Evolutionary conservation across 1,140 invertebrate genomes (phyloP).

Genomic region (Rhynchophorus ferrugineus): DNA sequence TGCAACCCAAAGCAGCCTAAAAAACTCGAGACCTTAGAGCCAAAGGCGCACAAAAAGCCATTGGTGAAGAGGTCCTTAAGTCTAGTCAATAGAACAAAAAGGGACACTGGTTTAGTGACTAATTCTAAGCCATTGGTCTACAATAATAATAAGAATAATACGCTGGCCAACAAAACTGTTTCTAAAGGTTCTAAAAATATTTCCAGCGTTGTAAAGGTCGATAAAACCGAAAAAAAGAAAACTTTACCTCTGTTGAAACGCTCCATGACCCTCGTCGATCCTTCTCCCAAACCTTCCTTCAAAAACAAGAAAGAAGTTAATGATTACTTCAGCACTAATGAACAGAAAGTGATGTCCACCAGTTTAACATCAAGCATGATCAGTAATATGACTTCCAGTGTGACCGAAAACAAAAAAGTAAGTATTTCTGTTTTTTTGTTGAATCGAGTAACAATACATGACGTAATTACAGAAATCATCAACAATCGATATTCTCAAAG

Average conservation of each 20-base stretch:
- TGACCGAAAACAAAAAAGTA: background rate
- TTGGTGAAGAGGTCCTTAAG: slow-evolving; percentile 15
- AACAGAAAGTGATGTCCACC: slow-evolving; percentile 6
- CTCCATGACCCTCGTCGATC: slow-evolving; percentile 27
- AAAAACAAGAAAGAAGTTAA: slow-evolving; percentile 31
- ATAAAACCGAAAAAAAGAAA: slow-evolving; percentile 20
- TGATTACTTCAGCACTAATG: slow-evolving; percentile 25
- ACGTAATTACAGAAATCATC: background rate
- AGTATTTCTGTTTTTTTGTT: background rate
- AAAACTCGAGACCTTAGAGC: slow-evolving; percentile 13
- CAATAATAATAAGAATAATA: background rate
- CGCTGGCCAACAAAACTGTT: background rate
- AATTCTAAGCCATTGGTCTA: background rate
- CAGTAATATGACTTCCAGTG: background rate
- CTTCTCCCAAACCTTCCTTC: slow-evolving; percentile 21
- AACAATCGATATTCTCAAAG: slow-evolving; percentile 15
- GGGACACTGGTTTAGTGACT: slow-evolving; percentile 9
- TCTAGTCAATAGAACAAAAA: slow-evolving; percentile 18
- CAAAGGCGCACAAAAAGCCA: slow-evolving; percentile 21
- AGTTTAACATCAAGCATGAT: slow-evolving; percentile 12
- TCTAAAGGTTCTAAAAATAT: slow-evolving; percentile 8
- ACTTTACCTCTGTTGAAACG: slow-evolving; percentile 24
- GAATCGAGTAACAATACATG: background rate
- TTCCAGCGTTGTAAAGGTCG: slow-evolving; percentile 13
- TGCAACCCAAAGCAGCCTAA: slow-evolving; percentile 16